These are phyloP conservation scores for Dendrolimus kikuchii DNA, from an alignment of 1,140 invertebrate genomes.

Conservation along the genomic window DNA sequence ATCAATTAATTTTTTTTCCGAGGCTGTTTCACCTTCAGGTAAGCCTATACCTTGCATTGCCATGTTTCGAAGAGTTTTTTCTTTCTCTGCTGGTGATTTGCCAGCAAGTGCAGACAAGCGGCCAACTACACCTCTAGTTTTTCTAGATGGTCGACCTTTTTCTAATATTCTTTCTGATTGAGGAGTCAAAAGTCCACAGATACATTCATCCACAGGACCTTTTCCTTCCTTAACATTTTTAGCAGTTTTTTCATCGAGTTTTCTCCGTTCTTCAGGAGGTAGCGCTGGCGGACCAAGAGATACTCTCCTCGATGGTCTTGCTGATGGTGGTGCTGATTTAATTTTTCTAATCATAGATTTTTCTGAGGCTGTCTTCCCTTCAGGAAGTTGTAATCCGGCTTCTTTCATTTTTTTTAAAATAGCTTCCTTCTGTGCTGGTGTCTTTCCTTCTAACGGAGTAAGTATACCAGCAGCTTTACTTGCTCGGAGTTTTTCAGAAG, in stretches of 20 bases:
- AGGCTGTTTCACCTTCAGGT: slow-evolving; percentile 22
- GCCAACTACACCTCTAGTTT: slow-evolving; percentile 1
- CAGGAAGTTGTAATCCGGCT: slow-evolving; percentile 15
- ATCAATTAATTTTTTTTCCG: slow-evolving; percentile 14
- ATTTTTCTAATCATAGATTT: slow-evolving; percentile 15
- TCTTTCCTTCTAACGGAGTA: slow-evolving; percentile 15
- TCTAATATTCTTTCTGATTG: slow-evolving; percentile 10
- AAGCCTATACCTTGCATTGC: slow-evolving; percentile 24
- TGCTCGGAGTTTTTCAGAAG: slow-evolving; percentile 14
- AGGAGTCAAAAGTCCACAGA: slow-evolving; percentile 25
- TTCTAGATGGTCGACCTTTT: slow-evolving; percentile 12
- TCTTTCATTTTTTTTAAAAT: slow-evolving; percentile 12
- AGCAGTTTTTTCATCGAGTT: slow-evolving; percentile 22
- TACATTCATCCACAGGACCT: slow-evolving; percentile 28
- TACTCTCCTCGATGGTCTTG: neutral
- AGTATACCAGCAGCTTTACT: slow-evolving; percentile 22
- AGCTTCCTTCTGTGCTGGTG: slow-evolving; percentile 16
- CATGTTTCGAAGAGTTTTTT: slow-evolving; percentile 28
- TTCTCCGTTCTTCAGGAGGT: slow-evolving; percentile 16
- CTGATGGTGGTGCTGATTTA: slow-evolving; percentile 1
- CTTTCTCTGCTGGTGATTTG: slow-evolving; percentile 24
- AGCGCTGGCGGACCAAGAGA: slow-evolving; percentile 9
- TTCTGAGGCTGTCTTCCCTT: slow-evolving; percentile 18
- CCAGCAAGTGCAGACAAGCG: slow-evolving; percentile 13
- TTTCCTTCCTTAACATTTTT: slow-evolving; percentile 28